Percentiles rank a stretch among this genome's conserved stretches.
These are phyloP conservation scores for Perca fluviatilis DNA, from an alignment of 2,113 vertebrate species.

Conservation along the genomic window DNA sequence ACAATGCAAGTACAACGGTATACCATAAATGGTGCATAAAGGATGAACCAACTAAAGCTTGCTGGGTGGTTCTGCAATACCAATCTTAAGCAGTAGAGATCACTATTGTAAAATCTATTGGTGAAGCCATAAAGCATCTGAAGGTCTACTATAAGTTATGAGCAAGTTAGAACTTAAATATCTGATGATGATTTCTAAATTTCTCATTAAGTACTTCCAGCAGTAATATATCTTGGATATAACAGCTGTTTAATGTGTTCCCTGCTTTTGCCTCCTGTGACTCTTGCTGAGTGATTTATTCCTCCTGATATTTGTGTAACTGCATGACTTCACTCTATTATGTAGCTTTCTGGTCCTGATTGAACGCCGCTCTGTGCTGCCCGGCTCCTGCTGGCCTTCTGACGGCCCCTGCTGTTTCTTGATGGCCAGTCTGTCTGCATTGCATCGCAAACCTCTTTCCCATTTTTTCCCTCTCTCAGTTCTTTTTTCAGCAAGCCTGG, in stretches of 20 bases:
- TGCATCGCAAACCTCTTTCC: constrained; percentile 45
- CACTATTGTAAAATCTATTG: constrained; percentile 47
- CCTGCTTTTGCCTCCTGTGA: constrained; percentile 55
- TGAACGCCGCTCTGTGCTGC: constrained; percentile 57
- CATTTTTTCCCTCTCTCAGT: constrained; percentile 33
- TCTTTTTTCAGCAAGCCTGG: constrained; percentile 49
- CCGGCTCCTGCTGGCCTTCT: constrained; percentile 64
- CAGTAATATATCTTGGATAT: constrained; percentile 7
- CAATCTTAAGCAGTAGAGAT: constrained; percentile 41
- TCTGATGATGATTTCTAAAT: constrained; percentile 12
- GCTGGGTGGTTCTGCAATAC: constrained; percentile 10
- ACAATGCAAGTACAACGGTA: neutral
- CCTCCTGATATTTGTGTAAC: constrained; percentile 70
- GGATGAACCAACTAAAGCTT: neutral
- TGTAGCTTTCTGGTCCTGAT: constrained; percentile 63
- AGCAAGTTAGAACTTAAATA: neutral
- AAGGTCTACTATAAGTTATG: neutral
- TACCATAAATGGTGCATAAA: neutral
- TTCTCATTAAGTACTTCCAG: constrained; percentile 22
- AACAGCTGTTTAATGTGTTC: constrained; percentile 43
- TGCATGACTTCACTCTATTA: constrained; percentile 74
- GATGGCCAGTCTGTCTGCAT: constrained; percentile 57
- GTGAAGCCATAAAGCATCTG: neutral
- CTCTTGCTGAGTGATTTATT: constrained; percentile 51
- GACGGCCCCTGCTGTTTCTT: constrained; percentile 59